Evolutionary conservation across 1,140 invertebrate species (phyloP), one percentile per base, ranked within the genome.

Genomic region (Delia radicum): DNA sequence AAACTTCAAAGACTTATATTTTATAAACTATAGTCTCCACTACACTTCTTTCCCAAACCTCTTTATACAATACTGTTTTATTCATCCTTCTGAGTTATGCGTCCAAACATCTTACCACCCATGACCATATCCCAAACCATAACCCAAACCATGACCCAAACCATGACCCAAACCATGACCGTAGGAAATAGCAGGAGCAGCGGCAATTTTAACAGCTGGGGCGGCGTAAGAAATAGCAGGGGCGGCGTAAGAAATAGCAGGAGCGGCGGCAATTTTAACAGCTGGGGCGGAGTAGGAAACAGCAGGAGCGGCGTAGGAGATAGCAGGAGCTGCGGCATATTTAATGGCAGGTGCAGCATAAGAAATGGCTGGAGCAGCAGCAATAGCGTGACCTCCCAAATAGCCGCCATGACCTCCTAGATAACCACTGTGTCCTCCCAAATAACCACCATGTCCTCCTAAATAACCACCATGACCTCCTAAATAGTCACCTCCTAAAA

Each of bases 81-180:
- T 55, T 55, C n/a, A 21, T 55, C n/a, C 10, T 55, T 7, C 3
- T 37, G 33, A 21, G 18, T 21, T 55, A 24, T 55, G n/a, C 24
- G 48, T n/a, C n/a, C 21, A n/a, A 48, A 21, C 13, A 12, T 2
- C 10, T 78, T 82, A 85, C 83, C 83, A 85, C 31, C 81, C 81
- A 80, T 83, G 84, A 48, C 76, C 77, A 29, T 81, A 77, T 65
- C 83, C 74, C 29, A 69, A 69, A 21, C 65, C 65, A 28, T 48
- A 46, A 21, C 72, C 72, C 29, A 82, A 12, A 79, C 79, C 21
- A 63, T n/a, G 29, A 28, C 26, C 28, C 28, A 69, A 24, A 74
- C 78, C 33, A 74, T 63, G 37, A 74, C 80, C 61, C 55, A 42
- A 61, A 26, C 74, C 65, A 42, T 63, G 27, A n/a, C 67, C 18